phyloP scores from a whole-genome alignment of 2,113 vertebrate genomes.

The Galbula dea region DNA sequence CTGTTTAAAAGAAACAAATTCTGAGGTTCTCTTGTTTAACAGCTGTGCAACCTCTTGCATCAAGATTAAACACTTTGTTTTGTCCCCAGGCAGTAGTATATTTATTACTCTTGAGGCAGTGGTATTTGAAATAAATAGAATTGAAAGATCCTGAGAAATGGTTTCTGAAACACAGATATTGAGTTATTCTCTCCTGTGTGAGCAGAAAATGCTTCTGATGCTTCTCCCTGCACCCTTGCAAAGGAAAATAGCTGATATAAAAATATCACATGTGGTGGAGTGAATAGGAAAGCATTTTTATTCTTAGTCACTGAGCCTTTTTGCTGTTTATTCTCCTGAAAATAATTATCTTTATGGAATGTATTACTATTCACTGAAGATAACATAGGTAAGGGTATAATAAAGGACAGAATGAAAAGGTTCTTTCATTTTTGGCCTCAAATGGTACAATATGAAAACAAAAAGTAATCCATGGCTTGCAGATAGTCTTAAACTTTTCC shows the following conservation, averaged over 20 bases:
- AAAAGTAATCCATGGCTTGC: neutral
- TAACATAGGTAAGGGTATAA: neutral
- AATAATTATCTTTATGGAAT: slow-evolving; percentile 32
- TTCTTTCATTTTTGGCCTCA: neutral
- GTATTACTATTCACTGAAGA: slow-evolving; percentile 18
- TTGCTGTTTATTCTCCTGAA: slow-evolving; percentile 13
- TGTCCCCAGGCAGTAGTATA: slow-evolving; percentile 66
- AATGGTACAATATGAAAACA: neutral
- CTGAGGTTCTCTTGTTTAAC: slow-evolving; percentile 64
- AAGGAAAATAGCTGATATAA: neutral
- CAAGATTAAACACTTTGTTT: slow-evolving; percentile 74
- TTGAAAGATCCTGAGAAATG: slow-evolving; percentile 69
- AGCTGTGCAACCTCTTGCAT: slow-evolving; percentile 70
- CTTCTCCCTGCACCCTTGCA: neutral
- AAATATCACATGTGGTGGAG: neutral
- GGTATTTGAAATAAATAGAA: slow-evolving; percentile 73
- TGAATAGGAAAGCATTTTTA: slow-evolving; percentile 9
- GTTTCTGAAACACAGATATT: slow-evolving; percentile 65
- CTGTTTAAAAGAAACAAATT: slow-evolving; percentile 43
- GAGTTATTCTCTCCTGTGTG: slow-evolving; percentile 46
- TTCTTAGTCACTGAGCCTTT: neutral
- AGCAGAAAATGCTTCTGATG: slow-evolving; percentile 45
- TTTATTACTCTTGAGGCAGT: slow-evolving; percentile 68
- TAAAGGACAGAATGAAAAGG: slow-evolving; percentile 2
- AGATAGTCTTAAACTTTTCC: neutral